Evolutionary conservation across 2,113 vertebrate genomes (phyloP), one percentile per base, ranked within the genome.

Genomic region (Semicossyphus pulcher): DNA sequence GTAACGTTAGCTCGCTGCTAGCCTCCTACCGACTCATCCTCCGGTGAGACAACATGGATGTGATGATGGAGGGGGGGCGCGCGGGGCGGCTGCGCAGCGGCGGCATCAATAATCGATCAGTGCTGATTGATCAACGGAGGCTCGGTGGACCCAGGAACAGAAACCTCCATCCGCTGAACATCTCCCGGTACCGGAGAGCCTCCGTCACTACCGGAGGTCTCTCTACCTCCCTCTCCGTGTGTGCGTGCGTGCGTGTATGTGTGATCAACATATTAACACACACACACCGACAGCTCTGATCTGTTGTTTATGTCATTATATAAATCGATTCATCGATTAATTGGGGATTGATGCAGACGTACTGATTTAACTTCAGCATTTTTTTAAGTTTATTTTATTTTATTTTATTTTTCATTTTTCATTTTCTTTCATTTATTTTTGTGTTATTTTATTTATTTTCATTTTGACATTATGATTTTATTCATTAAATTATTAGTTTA

Each of bases 1-100:
- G 57, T 62, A 6, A 20, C 58, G 69, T 52, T 66, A 66, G 82
- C 71, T 64, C 7, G 51, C 81, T 8, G 71, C 49, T 88, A 88
- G 87, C 84, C 63, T 80, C 77, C 83, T 65, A 78, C 76, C 73
- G 77, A 80, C 49, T 68, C 76, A 72, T 77, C 69, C 83, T 83
- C 81, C 83, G 53, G 72, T 60, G 53, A 88, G 62, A 81, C 74
- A 82, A 69, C 84, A 86, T 48, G 76, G 84, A 81, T 62, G 82
- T 47, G 80, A 54, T 23, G 72, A 15, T 12, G 69, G 3, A 20
- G 16, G 52, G 44, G 53, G 23, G 39, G 31, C 4, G 47, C 48
- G 70, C 39, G 70, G 56, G 44, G 76, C 75, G 71, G 72, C 75
- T 73, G 86, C 80, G 83, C 80, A 79, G 41, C 73, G 71, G 53